These are phyloP conservation scores for Poecilus cupreus DNA, from an alignment of 2,888 invertebrate species.

Conservation along the genomic window DNA sequence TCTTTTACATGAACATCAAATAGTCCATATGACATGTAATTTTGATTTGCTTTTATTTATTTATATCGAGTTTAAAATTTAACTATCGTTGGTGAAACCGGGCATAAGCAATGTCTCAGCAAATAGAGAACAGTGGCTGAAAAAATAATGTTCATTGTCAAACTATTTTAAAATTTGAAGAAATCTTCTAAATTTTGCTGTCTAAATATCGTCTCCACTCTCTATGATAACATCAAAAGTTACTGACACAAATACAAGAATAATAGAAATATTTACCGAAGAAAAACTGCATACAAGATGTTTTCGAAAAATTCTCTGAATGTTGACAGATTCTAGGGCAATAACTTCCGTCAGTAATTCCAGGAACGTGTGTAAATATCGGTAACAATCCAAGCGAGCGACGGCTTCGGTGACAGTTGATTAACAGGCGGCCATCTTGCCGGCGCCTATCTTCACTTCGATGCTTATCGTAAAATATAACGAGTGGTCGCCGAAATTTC, in stretches of 20 bases:
- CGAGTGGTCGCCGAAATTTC: conserved; percentile 36
- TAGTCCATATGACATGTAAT: too few species aligned
- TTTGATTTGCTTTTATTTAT: too few species aligned
- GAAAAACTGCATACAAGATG: background rate
- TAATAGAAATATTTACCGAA: background rate
- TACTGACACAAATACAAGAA: background rate
- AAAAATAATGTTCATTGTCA: too few species aligned
- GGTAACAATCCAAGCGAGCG: conserved; percentile 1
- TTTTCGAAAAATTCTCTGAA: background rate
- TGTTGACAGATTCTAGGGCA: background rate
- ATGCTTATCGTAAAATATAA: conserved; percentile 56
- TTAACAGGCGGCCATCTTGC: conserved; percentile 47
- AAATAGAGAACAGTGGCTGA: too few species aligned
- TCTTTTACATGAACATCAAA: too few species aligned
- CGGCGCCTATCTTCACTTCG: conserved; percentile 53
- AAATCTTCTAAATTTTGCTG: too few species aligned
- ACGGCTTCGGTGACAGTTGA: conserved; percentile 46
- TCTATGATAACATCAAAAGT: background rate
- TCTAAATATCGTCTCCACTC: too few species aligned
- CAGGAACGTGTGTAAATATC: conserved; percentile 44
- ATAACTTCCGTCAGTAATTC: conserved; percentile 29
- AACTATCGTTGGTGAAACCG: too few species aligned
- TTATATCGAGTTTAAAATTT: too few species aligned
- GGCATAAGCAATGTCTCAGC: too few species aligned
- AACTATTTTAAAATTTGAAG: too few species aligned